These are phyloP conservation scores for Acanthosoma haemorrhoidale DNA, from an alignment of 2,888 invertebrate species.

Conservation along the genomic window DNA sequence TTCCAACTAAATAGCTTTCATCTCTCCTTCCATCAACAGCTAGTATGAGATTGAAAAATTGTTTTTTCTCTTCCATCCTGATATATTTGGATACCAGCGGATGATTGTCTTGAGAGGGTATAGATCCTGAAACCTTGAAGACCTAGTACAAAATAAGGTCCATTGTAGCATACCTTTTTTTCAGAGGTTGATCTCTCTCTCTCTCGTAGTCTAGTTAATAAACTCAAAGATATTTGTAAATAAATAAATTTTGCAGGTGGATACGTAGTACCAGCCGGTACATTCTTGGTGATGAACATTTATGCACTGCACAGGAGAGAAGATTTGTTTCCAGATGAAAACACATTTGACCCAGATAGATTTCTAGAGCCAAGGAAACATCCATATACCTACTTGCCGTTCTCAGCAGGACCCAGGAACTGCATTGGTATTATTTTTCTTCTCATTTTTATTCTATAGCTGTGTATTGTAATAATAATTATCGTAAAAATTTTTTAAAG, in stretches of 20 bases:
- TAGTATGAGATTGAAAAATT: too few relatives aligned
- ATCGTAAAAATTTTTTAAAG: too few relatives aligned
- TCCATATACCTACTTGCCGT: not conserved
- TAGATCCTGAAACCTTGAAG: not conserved
- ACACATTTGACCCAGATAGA: not conserved
- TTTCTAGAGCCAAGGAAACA: not conserved
- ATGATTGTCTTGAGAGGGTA: too few relatives aligned
- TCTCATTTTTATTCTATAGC: too few relatives aligned
- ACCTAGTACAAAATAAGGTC: not conserved
- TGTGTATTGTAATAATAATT: too few relatives aligned
- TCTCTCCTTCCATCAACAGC: too few relatives aligned
- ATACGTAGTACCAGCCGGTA: not conserved
- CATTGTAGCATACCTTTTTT: not conserved
- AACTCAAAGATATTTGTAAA: not conserved
- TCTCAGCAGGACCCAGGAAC: not conserved
- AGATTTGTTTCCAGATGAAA: not conserved
- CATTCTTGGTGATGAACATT: not conserved
- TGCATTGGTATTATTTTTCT: constrained; percentile 5
- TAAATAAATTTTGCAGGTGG: not conserved
- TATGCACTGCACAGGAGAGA: not conserved
- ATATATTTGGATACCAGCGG: too few relatives aligned
- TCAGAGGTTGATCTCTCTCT: not conserved
- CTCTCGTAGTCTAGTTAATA: too few relatives aligned
- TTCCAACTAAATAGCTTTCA: too few relatives aligned
- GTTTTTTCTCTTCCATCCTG: too few relatives aligned